Conservation (phyloP, 2,888 invertebrate species). For the Limnephilus marmoratus region DNA sequence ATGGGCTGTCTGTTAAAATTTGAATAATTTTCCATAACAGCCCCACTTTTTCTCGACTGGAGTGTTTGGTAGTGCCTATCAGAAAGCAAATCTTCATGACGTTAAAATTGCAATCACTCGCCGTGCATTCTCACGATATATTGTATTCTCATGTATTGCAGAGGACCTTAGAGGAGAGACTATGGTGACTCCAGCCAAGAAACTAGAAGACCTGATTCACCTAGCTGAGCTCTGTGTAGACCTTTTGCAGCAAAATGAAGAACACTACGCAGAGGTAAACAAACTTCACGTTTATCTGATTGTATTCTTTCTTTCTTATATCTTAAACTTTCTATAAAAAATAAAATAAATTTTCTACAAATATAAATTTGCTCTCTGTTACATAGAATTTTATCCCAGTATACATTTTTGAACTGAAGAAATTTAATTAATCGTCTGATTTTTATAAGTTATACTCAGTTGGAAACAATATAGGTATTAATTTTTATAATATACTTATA, state of each 20-base stretch:
- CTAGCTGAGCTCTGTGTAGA: conserved; percentile 99
- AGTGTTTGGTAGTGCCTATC: too few species aligned
- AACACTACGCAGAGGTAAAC: conserved; percentile 99
- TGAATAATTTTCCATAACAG: too few species aligned
- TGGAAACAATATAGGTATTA: neutral
- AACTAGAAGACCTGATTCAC: conserved; percentile 97
- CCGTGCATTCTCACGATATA: too few species aligned
- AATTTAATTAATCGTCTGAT: neutral
- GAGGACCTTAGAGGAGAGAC: conserved; percentile 90
- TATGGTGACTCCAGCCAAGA: conserved; percentile 90
- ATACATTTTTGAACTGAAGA: neutral
- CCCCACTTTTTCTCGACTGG: too few species aligned
- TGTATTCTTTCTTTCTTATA: neutral
- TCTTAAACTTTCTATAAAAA: neutral
- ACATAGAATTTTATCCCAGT: neutral
- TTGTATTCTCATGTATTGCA: conserved; percentile 69
- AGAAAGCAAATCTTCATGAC: too few species aligned
- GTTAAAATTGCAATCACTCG: too few species aligned
- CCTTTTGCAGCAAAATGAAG: conserved; percentile 98
- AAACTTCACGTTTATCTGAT: neutral
- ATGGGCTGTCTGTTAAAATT: too few species aligned
- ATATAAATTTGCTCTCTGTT: neutral
- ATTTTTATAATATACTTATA: neutral
- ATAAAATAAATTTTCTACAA: too few species aligned
- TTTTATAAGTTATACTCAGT: neutral